Evolutionary conservation across 2,888 invertebrate genomes (phyloP).

Genomic region (Malthinus flaveolus): DNA sequence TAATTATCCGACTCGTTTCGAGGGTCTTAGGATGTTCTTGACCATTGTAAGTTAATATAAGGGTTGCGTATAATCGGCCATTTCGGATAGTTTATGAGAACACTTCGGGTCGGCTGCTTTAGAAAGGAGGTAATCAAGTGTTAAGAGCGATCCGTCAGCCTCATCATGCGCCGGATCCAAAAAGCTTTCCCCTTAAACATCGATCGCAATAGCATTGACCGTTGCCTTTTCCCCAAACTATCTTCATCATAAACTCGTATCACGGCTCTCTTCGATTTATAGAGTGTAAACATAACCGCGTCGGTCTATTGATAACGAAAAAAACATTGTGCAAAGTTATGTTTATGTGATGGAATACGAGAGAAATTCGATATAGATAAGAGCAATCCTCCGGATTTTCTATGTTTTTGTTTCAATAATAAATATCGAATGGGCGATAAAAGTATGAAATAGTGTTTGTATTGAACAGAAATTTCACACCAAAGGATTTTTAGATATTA

Average conservation of each 20-base stretch:
- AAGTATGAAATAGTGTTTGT: conserved; percentile 15
- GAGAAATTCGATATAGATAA: conserved; percentile 24
- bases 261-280: conserved; percentile 27
- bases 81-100: conserved; percentile 28
- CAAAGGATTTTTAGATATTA: no score
- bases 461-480: background rate
- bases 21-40: background rate
- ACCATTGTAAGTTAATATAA: conserved; percentile 22
- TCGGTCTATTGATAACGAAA: conserved; percentile 29
- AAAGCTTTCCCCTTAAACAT: conserved; percentile 10
- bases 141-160: conserved; percentile 36
- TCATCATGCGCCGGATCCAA: conserved; percentile 26
- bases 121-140: conserved; percentile 37
- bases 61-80: conserved; percentile 27
- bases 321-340: conserved; percentile 21
- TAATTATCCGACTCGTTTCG: conserved; percentile 5
- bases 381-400: conserved; percentile 12
- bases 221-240: conserved; percentile 20
- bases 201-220: conserved; percentile 21
- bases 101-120: conserved; percentile 21
- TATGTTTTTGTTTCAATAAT: conserved; percentile 32
- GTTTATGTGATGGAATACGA: conserved; percentile 20
- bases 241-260: conserved; percentile 28
- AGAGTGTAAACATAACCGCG: conserved; percentile 31
- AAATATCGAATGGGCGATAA: conserved; percentile 31